A percentile compares a stretch with the other conserved stretches of the same genome.
These are phyloP conservation scores for Acholoe squamosa DNA, from an alignment of 2,888 invertebrate species.

Conservation along the genomic window DNA sequence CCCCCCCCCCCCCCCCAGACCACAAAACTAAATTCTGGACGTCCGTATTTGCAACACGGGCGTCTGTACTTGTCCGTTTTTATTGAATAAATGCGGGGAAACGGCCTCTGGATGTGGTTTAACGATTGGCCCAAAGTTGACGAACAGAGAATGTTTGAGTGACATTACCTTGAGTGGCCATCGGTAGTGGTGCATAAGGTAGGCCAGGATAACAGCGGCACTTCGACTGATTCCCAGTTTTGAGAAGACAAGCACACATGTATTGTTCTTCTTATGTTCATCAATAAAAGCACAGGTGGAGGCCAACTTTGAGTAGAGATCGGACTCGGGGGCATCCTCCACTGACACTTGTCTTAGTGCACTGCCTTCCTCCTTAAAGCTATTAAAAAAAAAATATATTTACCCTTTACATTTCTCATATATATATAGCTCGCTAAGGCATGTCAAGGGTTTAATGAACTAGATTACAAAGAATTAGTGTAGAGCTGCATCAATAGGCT, in stretches of 20 bases:
- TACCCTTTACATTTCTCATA: not conserved
- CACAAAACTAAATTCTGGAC: no score
- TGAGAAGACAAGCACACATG: slow-evolving; percentile 80
- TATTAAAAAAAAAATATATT: slow-evolving; percentile 67
- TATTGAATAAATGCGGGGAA: no score
- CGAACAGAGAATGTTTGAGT: no score
- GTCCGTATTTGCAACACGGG: no score
- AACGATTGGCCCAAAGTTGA: no score
- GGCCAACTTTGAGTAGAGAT: slow-evolving; percentile 77
- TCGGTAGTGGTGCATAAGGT: slow-evolving; percentile 77
- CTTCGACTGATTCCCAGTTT: slow-evolving; percentile 80
- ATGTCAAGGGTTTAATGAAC: no score
- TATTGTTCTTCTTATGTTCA: slow-evolving; percentile 73
- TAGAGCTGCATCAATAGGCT: no score
- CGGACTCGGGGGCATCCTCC: slow-evolving; percentile 76
- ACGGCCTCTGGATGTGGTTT: no score
- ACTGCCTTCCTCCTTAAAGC: slow-evolving; percentile 76
- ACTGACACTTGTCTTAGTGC: slow-evolving; percentile 77
- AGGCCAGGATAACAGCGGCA: slow-evolving; percentile 80
- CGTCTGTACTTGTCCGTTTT: no score
- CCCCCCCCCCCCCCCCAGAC: no score
- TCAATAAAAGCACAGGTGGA: slow-evolving; percentile 79
- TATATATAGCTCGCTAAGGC: no score
- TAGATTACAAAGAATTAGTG: no score
- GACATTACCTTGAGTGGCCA: slow-evolving; percentile 75